Evolutionary conservation across 2,113 vertebrate genomes (phyloP).

Genomic region (Chunga burmeisteri): DNA sequence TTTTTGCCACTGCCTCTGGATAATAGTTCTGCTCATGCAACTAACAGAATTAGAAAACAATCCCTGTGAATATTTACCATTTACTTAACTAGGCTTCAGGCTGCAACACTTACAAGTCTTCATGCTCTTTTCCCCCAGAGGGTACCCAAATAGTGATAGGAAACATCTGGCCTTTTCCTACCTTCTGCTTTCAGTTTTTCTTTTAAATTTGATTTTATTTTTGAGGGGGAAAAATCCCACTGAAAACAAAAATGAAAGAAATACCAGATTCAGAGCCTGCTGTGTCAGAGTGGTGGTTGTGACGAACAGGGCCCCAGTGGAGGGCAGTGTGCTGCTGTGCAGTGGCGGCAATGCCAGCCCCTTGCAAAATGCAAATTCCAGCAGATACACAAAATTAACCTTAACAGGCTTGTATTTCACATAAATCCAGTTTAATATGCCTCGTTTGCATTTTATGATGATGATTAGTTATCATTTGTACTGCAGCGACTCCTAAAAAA

Average conservation of each 20-base stretch:
- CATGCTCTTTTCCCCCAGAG: neutral
- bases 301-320: neutral
- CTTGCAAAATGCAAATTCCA: neutral
- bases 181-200: neutral
- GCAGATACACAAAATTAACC: neutral
- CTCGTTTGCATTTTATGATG: neutral
- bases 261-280: neutral
- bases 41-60: neutral
- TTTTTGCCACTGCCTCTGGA: neutral
- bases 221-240: neutral
- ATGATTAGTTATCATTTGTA: neutral
- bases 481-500: neutral
- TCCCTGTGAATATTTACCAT: neutral
- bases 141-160: neutral
- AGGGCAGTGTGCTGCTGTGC: conserved; percentile 34
- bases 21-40: neutral
- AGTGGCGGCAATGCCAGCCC: neutral
- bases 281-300: fast-evolving
- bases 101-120: neutral
- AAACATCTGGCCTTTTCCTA: neutral
- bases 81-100: neutral
- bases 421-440: neutral
- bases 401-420: neutral
- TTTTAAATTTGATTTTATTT: neutral
- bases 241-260: neutral